These are phyloP conservation scores for Cacoxenus indagator DNA, from an alignment of 2,888 invertebrate genomes.

Conservation along the genomic window DNA sequence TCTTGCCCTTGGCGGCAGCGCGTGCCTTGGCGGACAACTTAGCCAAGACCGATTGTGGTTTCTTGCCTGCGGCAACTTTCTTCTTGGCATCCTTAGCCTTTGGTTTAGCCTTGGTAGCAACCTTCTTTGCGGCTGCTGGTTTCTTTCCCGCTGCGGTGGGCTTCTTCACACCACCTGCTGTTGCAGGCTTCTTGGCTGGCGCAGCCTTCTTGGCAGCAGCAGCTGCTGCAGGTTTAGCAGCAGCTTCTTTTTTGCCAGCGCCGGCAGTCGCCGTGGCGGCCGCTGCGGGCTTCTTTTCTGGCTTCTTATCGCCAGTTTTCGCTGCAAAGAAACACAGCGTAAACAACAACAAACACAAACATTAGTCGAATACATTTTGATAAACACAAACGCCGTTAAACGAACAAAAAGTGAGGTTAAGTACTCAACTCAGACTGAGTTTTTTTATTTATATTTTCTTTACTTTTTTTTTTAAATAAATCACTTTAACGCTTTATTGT, in stretches of 20 bases:
- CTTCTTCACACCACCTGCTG: constrained; percentile 62
- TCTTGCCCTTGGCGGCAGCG: constrained; percentile 67
- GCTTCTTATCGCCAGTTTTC: constrained; percentile 76
- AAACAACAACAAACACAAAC: not conserved
- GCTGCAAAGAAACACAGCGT: constrained; percentile 65
- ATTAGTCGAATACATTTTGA: constrained; percentile 32
- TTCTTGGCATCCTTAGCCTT: constrained; percentile 67
- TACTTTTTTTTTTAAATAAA: not conserved
- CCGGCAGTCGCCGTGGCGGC: constrained; percentile 62
- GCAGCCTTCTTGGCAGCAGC: constrained; percentile 58
- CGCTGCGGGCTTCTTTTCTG: constrained; percentile 70
- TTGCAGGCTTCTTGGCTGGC: constrained; percentile 60
- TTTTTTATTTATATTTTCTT: no score
- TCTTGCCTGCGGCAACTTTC: constrained; percentile 68
- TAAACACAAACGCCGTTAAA: not conserved
- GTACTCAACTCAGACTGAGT: not conserved
- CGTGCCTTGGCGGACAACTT: constrained; percentile 71
- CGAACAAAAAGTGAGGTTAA: constrained; percentile 51
- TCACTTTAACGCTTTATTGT: no score
- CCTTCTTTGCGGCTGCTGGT: constrained; percentile 64
- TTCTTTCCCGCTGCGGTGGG: constrained; percentile 64
- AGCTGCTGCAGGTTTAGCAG: constrained; percentile 58
- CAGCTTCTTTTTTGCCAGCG: constrained; percentile 58
- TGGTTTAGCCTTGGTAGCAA: constrained; percentile 62
- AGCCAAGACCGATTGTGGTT: constrained; percentile 68